Conservation (phyloP, 2,797 vertebrate genomes). For the Enteromius afrohamiltoni region DNA sequence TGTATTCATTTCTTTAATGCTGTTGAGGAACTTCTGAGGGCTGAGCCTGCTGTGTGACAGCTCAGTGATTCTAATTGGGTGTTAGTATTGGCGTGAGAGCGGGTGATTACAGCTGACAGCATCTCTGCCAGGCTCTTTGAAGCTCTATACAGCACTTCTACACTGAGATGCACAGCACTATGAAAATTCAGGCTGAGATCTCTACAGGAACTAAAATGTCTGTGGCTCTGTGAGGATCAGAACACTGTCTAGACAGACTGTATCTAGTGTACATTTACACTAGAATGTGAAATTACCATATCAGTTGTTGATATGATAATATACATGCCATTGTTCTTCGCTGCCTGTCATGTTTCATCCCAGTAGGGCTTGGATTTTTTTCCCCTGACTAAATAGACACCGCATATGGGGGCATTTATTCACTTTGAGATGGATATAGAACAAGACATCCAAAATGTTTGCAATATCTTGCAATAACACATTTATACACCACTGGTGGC, state of each 20-base stretch:
- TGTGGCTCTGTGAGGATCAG: slow-evolving; percentile 5
- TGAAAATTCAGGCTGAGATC: slow-evolving; percentile 11
- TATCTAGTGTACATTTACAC: slow-evolving; percentile 15
- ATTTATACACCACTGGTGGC: not conserved
- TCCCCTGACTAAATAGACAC: not conserved
- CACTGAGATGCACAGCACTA: slow-evolving; percentile 9
- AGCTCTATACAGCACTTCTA: slow-evolving; percentile 23
- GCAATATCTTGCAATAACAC: not conserved
- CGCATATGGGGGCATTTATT: not conserved
- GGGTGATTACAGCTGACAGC: slow-evolving; percentile 48
- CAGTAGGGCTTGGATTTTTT: not conserved
- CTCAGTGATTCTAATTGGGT: slow-evolving; percentile 29
- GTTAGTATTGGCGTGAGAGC: slow-evolving; percentile 31
- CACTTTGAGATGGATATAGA: not conserved
- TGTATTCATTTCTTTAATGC: slow-evolving; percentile 7
- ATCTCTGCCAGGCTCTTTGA: slow-evolving; percentile 36
- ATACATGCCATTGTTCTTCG: not conserved
- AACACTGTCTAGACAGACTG: slow-evolving; percentile 40
- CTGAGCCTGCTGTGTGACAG: slow-evolving; percentile 14
- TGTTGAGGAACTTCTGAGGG: slow-evolving; percentile 22
- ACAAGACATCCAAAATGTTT: not conserved
- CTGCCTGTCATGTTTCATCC: not conserved
- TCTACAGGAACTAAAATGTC: slow-evolving; percentile 11
- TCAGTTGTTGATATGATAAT: slow-evolving; percentile 9
- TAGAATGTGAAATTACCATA: not conserved